Conservation (phyloP, 2,888 invertebrate species). For the Epinotia nisella region DNA sequence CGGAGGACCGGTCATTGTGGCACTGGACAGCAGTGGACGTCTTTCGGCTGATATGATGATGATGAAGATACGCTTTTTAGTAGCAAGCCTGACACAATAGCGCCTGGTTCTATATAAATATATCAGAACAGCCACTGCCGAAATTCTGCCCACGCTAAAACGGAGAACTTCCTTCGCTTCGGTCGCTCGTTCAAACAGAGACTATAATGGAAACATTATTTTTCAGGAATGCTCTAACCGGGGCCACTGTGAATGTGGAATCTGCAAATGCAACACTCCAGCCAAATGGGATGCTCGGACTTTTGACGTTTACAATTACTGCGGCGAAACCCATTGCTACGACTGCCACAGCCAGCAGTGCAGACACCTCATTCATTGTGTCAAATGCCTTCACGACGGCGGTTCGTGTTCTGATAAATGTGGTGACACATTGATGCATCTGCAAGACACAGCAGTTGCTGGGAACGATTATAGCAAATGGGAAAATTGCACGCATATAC, state of each 20-base stretch:
- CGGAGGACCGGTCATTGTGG: no score
- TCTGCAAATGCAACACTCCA: slow-evolving; percentile 17
- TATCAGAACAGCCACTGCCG: no score
- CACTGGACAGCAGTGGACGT: no score
- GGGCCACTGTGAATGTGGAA: slow-evolving; percentile 22
- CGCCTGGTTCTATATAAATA: no score
- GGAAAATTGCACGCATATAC: slow-evolving; percentile 13
- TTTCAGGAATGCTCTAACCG: slow-evolving; percentile 35
- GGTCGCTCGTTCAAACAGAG: no score
- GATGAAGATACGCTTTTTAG: no score
- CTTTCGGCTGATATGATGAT: no score
- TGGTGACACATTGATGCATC: slow-evolving; percentile 9
- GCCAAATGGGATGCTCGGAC: slow-evolving; percentile 27
- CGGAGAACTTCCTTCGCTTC: no score
- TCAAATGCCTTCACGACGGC: slow-evolving; percentile 16
- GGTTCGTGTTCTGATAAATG: slow-evolving; percentile 8
- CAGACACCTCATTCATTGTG: slow-evolving; percentile 22
- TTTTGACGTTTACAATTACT: background rate
- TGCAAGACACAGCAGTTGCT: background rate
- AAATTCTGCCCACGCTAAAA: no score
- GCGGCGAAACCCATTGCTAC: slow-evolving; percentile 1
- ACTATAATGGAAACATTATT: background rate
- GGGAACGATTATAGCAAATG: background rate
- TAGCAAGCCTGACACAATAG: no score
- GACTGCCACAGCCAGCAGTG: slow-evolving; percentile 29